A percentile compares a stretch with the other conserved stretches of the same genome.
These are phyloP conservation scores for Anarhynchus alexandrinus DNA, from an alignment of 2,113 vertebrate genomes.

Conservation along the genomic window DNA sequence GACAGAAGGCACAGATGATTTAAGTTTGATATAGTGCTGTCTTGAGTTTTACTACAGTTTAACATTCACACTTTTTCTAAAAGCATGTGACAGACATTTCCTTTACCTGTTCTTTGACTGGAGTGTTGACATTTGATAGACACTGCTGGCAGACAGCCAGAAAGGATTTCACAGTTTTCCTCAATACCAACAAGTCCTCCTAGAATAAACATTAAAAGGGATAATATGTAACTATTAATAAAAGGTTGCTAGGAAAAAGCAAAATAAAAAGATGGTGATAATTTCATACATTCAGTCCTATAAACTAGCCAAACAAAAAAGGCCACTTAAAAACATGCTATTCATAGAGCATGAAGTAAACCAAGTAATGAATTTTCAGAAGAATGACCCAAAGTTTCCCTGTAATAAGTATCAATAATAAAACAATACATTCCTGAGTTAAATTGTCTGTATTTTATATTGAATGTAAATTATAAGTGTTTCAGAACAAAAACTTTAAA, in stretches of 20 bases:
- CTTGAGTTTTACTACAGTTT: not conserved
- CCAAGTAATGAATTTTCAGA: not conserved
- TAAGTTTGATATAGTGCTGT: not conserved
- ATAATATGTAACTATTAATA: not conserved
- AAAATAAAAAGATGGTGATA: not conserved
- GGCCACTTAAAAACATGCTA: not conserved
- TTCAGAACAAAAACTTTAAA: not conserved
- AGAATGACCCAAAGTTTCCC: not conserved
- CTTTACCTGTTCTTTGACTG: slow-evolving; percentile 96
- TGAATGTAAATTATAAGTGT: not conserved
- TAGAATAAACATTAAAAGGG: slow-evolving; percentile 64
- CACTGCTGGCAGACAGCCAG: slow-evolving; percentile 98
- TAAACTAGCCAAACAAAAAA: not conserved
- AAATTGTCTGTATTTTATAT: not conserved
- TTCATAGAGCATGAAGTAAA: not conserved
- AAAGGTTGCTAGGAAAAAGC: not conserved
- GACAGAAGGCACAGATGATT: not conserved
- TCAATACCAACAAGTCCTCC: slow-evolving; percentile 94
- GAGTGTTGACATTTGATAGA: slow-evolving; percentile 97
- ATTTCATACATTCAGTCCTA: not conserved
- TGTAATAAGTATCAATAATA: not conserved
- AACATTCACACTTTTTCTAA: not conserved
- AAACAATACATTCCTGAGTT: not conserved
- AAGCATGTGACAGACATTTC: not conserved
- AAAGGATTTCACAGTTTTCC: slow-evolving; percentile 97